Base-by-base conservation (phyloP, 2,888 invertebrate species). In the Lasius fuliginosus region DNA sequence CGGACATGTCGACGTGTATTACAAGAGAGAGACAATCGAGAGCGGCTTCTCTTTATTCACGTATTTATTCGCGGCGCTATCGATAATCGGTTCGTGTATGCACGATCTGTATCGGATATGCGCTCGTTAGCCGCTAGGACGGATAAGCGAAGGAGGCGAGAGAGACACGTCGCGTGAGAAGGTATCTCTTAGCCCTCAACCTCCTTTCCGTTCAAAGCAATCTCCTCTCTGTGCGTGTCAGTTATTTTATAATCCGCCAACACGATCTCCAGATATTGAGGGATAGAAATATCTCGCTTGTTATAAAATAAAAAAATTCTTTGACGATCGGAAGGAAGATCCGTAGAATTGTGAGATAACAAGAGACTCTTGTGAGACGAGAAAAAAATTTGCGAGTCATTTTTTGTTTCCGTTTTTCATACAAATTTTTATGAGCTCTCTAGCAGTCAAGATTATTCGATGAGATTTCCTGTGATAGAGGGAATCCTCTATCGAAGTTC, bases 61-160 rank as follows among this genome's bases (percentile, higher is more conserved):
- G 49, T 60, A 60, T 69, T 53, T 79, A 79, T 71, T 71, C 71
- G 69, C 33, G 18, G 27, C 67, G 60, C 46, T 60, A 30, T 33
- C 69, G 58, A 79, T 81, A 81, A 81, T 81, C 79, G 40, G 49
- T 36, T 18, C 36, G 65, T n/a, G n/a, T 53, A 73, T 67, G 49
- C 75, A 12, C 27, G 58, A 77, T 30, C 36, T 36, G 36, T 46
- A 36, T 49, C 56, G 79, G 18, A 71, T 27, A 60, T 62, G 79
- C 60, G 46, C 69, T 60, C 71, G 36, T 79, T 79, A 79, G 23
- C 27, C 69, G 79, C 71, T 36, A 46, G 15, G 23, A 77, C 42
- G 56, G 67, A 79, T 71, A 49, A 81, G 33, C 60, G 36, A 11
- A 27, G 58, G 42, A 68, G 46, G 46, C 15, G 18, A 23, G 58